phyloP scores from a whole-genome alignment of 2,888 invertebrate species.

The Sesia apiformis region DNA sequence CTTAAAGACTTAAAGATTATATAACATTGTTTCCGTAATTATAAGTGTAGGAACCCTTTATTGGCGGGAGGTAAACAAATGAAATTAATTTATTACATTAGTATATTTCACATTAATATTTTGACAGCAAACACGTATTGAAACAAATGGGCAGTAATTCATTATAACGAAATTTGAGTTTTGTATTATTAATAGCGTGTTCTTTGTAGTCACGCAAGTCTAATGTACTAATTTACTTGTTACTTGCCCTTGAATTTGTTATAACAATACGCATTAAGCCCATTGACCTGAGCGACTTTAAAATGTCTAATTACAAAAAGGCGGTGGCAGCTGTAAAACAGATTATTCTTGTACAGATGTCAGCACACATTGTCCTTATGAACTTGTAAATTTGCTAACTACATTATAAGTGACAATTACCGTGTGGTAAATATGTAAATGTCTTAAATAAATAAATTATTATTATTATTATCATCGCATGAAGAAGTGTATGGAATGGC shows the following conservation, averaged over 20 bases:
- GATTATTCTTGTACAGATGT: too few relatives aligned
- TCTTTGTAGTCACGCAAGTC: conserved; percentile 22
- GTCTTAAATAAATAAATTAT: too few relatives aligned
- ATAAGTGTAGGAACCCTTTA: background rate
- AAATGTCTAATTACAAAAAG: too few relatives aligned
- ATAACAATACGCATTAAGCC: background rate
- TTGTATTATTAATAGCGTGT: conserved; percentile 21
- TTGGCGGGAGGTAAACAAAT: background rate
- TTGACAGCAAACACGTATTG: conserved; percentile 11
- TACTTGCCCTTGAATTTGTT: conserved; percentile 2
- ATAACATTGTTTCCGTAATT: background rate
- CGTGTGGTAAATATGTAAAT: too few relatives aligned
- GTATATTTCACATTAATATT: conserved; percentile 1
- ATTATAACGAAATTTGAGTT: conserved; percentile 12
- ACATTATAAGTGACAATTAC: too few relatives aligned
- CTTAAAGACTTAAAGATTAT: too few relatives aligned
- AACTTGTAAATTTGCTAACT: too few relatives aligned
- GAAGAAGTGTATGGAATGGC: too few relatives aligned
- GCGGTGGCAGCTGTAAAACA: too few relatives aligned
- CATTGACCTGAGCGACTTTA: too few relatives aligned
- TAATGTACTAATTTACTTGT: conserved; percentile 3
- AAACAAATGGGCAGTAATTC: conserved; percentile 20
- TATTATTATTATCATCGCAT: too few relatives aligned
- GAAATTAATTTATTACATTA: background rate
- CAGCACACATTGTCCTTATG: too few relatives aligned